Base-by-base conservation (phyloP, 2,113 vertebrate genomes). In the Pelecanoides urinatrix region DNA sequence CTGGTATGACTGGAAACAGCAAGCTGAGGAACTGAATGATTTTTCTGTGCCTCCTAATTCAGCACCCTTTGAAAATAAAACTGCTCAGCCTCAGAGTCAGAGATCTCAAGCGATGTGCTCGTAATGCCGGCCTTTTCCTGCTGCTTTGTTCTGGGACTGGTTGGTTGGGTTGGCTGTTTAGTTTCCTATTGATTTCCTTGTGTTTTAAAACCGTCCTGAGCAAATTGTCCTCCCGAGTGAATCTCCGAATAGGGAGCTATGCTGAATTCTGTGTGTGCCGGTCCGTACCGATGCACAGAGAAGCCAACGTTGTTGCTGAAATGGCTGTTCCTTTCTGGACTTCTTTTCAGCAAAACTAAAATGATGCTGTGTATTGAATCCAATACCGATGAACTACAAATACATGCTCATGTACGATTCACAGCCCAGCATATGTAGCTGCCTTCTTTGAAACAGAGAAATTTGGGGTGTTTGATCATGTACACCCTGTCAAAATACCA, bases 101-200 rank as follows among this genome's bases (percentile, higher is more conserved):
- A 38, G 63, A 8, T 47, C 42, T 53, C 44, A 1, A 55, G 25
- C 1, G 0, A 12, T 3, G 8, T 4, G 16, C 21, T 44, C 3
- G 0, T 2, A 13, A 2, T 0, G 0, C 27, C 81, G 49, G 38
- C 6, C 2, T 15, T 32, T 17, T 26, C 62, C 88, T 16, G 19
- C 76, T 47, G 62, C 45, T 56, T 18, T 32, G 19, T 16, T 7
- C 77, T 11, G 36, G 22, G 25, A 2, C 61, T 11, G 10, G 3
- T 58, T n/a, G 25, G 14, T 53, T 22, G 22, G 14, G 29, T 14
- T 67, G 50, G 30, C 8, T 32, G 6, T 12, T 71, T 1, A 7
- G 21, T 13, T 63, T 45, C 32, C 8, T 30, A 9, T 8, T 5
- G n/a, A 59, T 59, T 83, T 62, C 47, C n/a, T 15, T 0, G 0